Conservation (phyloP, 2,888 invertebrate genomes). For the Coenonympha glycerion region DNA sequence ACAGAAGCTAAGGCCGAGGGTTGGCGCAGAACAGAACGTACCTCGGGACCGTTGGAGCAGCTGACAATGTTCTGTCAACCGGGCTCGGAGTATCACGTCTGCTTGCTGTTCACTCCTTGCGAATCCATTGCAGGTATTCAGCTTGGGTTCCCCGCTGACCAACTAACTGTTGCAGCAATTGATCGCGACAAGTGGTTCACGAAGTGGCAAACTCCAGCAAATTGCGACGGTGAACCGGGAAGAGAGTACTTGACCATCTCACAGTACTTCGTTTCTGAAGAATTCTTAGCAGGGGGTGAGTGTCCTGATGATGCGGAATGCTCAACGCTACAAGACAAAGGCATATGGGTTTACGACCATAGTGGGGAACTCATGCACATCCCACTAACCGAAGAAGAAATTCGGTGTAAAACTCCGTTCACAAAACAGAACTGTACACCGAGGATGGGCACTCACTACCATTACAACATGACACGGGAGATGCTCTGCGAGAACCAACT, state of each 20-base stretch:
- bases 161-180: conserved; percentile 40
- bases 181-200: conserved; percentile 55
- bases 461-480: conserved; percentile 50
- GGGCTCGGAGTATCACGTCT: not conserved
- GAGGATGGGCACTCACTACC: conserved; percentile 45
- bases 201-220: conserved; percentile 54
- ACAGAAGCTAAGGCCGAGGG: not conserved
- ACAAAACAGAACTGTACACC: not conserved
- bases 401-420: not conserved
- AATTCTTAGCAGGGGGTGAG: not conserved
- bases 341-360: not conserved
- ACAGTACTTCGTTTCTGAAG: conserved; percentile 59
- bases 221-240: conserved; percentile 46
- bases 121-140: not conserved
- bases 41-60: not conserved
- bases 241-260: conserved; percentile 62
- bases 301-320: not conserved
- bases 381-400: not conserved
- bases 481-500: conserved; percentile 46
- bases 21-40: not conserved
- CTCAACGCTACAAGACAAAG: not conserved
- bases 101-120: not conserved
- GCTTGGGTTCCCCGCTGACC: conserved; percentile 45
- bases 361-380: not conserved
- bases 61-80: not conserved